Percentiles rank a stretch among this genome's conserved stretches.
These are phyloP conservation scores for Eudemis profundana DNA, from an alignment of 2,888 invertebrate species.

Conservation along the genomic window DNA sequence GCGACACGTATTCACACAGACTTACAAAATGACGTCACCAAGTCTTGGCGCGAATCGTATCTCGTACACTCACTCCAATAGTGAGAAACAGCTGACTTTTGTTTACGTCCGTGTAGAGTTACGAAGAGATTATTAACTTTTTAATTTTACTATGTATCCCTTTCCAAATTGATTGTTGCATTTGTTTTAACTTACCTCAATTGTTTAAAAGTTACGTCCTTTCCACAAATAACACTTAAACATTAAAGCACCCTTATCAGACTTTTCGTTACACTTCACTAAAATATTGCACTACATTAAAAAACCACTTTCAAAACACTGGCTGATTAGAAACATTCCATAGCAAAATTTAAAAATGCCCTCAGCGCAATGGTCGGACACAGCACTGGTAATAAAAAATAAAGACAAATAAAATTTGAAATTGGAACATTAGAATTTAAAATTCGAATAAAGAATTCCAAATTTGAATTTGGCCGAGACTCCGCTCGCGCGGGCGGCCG, in stretches of 20 bases:
- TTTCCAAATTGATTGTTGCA: too few species aligned
- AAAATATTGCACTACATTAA: constrained; percentile 41
- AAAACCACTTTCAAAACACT: constrained; percentile 31
- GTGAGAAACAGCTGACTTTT: constrained; percentile 34
- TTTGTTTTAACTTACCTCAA: constrained; percentile 9
- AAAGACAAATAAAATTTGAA: constrained; percentile 39
- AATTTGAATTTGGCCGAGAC: constrained; percentile 66
- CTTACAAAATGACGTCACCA: background rate
- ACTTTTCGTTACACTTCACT: constrained; percentile 56
- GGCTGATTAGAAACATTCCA: constrained; percentile 22
- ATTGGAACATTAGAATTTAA: constrained; percentile 46
- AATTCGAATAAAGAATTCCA: constrained; percentile 39
- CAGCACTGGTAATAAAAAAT: background rate
- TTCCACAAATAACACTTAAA: constrained; percentile 32
- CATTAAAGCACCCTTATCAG: constrained; percentile 64
- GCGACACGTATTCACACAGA: too few species aligned
- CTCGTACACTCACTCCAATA: background rate
- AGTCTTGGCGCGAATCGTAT: constrained; percentile 3
- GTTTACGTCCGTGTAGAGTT: too few species aligned
- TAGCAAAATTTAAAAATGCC: constrained; percentile 11
- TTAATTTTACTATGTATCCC: too few species aligned
- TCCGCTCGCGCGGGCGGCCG: constrained; percentile 76
- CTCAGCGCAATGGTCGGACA: too few species aligned
- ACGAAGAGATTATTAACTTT: too few species aligned
- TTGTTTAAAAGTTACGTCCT: background rate